A percentile compares a stretch with the other conserved stretches of the same genome.
Conservation (phyloP, 2,888 invertebrate species). For the Cyclophora punctaria region DNA sequence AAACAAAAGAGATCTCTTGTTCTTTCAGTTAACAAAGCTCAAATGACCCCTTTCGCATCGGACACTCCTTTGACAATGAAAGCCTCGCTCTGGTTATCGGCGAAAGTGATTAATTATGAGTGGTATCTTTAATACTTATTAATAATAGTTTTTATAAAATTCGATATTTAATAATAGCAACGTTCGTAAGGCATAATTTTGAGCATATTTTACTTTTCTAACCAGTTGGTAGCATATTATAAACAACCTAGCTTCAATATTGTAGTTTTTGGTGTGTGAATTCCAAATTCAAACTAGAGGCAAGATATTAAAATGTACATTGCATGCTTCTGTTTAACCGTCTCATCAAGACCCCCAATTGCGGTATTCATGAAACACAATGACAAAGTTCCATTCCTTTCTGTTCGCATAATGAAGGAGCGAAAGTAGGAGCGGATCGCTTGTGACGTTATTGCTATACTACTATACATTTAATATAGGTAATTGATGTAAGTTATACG, state of each 20-base stretch:
- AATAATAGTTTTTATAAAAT: too few relatives aligned
- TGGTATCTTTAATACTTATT: too few relatives aligned
- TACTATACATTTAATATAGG: not conserved
- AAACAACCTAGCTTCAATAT: too few relatives aligned
- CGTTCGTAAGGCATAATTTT: too few relatives aligned
- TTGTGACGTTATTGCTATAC: not conserved
- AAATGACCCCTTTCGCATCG: constrained; percentile 51
- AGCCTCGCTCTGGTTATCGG: constrained; percentile 42
- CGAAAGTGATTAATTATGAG: constrained; percentile 53
- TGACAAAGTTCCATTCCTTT: not conserved
- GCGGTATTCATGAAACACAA: not conserved
- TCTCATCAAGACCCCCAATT: not conserved
- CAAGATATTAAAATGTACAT: not conserved
- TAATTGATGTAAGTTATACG: not conserved
- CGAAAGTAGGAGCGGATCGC: not conserved
- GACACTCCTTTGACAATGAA: constrained; percentile 46
- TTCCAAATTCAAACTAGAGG: too few relatives aligned
- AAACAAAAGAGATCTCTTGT: constrained; percentile 49
- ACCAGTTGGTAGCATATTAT: too few relatives aligned
- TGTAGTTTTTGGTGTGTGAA: too few relatives aligned
- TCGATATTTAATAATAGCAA: too few relatives aligned
- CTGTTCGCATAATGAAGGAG: not conserved
- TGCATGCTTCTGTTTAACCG: not conserved
- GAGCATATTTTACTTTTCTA: too few relatives aligned
- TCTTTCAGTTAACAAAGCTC: constrained; percentile 48